Evolutionary conservation across 1,140 invertebrate genomes (phyloP).

Genomic region (Agrypnia vestita): DNA sequence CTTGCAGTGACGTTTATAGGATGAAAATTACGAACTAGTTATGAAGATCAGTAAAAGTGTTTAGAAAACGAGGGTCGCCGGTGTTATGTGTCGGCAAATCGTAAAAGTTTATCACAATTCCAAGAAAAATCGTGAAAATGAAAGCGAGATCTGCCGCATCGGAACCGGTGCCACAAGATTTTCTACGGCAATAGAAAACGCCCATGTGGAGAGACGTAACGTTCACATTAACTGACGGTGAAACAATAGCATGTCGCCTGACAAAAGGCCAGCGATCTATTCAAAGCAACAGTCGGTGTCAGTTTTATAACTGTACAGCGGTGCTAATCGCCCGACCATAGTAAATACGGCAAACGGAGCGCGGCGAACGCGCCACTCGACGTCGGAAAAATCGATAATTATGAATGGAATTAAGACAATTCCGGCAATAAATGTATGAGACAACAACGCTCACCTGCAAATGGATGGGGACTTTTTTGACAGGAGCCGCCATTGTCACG

Average conservation of each 20-base stretch:
- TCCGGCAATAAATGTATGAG: not conserved
- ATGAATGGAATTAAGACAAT: conserved; percentile 20
- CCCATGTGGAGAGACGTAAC: not conserved
- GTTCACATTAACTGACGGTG: conserved; percentile 1
- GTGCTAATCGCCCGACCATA: conserved; percentile 23
- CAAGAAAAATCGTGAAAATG: conserved; percentile 1
- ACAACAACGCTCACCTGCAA: conserved; percentile 83
- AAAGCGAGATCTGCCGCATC: not conserved
- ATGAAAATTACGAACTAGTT: too few relatives aligned
- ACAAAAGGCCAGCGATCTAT: conserved; percentile 36
- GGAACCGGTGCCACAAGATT: conserved; percentile 18
- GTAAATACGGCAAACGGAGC: not conserved
- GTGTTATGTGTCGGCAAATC: not conserved
- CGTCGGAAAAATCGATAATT: conserved; percentile 36
- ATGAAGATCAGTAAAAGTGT: too few relatives aligned
- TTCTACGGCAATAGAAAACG: conserved; percentile 18
- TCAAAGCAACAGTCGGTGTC: conserved; percentile 11
- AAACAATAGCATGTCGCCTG: conserved; percentile 1
- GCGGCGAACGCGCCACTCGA: not conserved
- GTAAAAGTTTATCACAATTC: not conserved
- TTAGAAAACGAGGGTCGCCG: not conserved
- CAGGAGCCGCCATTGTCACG: conserved; percentile 71
- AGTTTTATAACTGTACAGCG: conserved; percentile 16
- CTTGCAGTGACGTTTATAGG: too few relatives aligned
- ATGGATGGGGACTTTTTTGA: conserved; percentile 96